phyloP scores from a whole-genome alignment of 2,888 invertebrate species.

The Lasioglossum malachurum region DNA sequence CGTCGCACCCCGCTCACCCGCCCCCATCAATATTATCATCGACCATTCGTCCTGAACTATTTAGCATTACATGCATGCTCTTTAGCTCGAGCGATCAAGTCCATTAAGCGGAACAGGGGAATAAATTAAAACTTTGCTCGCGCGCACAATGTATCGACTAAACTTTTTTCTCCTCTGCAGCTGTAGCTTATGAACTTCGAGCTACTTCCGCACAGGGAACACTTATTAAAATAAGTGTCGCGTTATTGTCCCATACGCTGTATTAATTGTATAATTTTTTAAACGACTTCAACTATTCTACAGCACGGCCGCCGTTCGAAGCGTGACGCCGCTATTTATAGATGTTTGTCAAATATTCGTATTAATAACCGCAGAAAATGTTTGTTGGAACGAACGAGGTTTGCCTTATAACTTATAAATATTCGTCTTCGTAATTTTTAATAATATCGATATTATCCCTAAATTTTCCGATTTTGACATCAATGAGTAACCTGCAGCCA shows the following conservation, averaged over 20 bases:
- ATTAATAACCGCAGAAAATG: not conserved
- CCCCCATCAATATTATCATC: conserved; percentile 38
- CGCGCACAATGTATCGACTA: not conserved
- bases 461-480: no score
- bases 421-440: not conserved
- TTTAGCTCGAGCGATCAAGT: conserved; percentile 70
- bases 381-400: not conserved
- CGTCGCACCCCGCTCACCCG: not conserved
- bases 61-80: conserved; percentile 72
- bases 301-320: not conserved
- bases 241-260: not conserved
- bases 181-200: not conserved
- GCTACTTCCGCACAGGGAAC: not conserved
- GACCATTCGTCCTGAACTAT: conserved; percentile 61
- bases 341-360: not conserved
- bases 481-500: no score
- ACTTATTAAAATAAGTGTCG: not conserved
- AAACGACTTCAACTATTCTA: not conserved
- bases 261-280: not conserved
- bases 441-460: no score
- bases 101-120: conserved; percentile 68
- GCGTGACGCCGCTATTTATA: not conserved
- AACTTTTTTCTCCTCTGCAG: not conserved
- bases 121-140: conserved; percentile 67
- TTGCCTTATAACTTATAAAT: not conserved